Evolutionary conservation across 1,140 invertebrate species (phyloP).

Genomic region (Pararge aegeria): DNA sequence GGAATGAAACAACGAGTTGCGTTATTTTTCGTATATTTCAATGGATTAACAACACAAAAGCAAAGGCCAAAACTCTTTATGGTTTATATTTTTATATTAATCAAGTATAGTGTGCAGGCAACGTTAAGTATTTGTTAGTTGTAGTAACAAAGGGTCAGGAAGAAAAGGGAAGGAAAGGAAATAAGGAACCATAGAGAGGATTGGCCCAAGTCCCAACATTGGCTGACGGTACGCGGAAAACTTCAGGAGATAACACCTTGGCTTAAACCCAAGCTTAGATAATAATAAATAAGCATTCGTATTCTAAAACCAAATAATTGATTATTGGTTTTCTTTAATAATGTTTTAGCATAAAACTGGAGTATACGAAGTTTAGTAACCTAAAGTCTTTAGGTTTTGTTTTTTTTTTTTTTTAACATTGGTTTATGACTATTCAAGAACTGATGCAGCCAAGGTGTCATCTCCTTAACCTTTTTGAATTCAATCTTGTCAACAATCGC

Average conservation of each 20-base stretch:
- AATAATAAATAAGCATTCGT: too few relatives aligned
- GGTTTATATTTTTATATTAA: slow-evolving; percentile 30
- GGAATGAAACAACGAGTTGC: not conserved
- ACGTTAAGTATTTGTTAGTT: not conserved
- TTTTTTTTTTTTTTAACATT: too few relatives aligned
- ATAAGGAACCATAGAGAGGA: slow-evolving; percentile 67
- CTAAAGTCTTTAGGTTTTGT: too few relatives aligned
- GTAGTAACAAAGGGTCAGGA: slow-evolving; percentile 15
- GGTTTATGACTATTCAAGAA: not conserved
- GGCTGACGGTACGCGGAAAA: slow-evolving; percentile 48
- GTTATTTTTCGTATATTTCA: not conserved
- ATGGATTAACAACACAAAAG: slow-evolving; percentile 43
- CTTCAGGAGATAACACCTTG: slow-evolving; percentile 54
- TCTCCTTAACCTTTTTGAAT: not conserved
- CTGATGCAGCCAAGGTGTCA: slow-evolving; percentile 18
- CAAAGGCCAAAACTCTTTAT: slow-evolving; percentile 75
- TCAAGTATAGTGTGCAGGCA: slow-evolving; percentile 9
- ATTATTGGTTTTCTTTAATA: too few relatives aligned
- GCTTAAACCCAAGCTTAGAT: slow-evolving; percentile 13
- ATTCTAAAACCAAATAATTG: too few relatives aligned
- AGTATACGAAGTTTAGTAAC: too few relatives aligned
- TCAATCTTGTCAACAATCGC: slow-evolving; percentile 6
- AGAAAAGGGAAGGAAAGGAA: slow-evolving; percentile 24
- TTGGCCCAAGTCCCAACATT: slow-evolving; percentile 69
- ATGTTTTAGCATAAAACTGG: too few relatives aligned